phyloP scores from a whole-genome alignment of 2,888 invertebrate species.

The Cataglyphis livida region DNA sequence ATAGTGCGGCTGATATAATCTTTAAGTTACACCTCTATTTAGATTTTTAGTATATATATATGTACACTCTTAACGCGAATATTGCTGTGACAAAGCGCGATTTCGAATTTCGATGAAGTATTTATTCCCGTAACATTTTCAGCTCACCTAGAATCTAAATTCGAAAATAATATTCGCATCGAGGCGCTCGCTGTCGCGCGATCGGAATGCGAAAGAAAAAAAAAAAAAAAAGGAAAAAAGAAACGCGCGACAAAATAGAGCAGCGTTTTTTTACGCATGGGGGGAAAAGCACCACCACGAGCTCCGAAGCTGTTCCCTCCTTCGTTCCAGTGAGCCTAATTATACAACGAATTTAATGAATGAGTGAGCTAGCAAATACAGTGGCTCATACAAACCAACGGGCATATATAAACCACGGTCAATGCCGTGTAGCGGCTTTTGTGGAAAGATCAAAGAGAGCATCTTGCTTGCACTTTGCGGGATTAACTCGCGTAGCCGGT shows the following conservation, averaged over 20 bases:
- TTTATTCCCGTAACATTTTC: background rate
- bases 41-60: background rate
- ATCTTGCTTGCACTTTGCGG: conserved; percentile 75
- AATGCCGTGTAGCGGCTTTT: conserved; percentile 85
- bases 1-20: background rate
- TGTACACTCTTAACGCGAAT: background rate
- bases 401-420: conserved; percentile 84
- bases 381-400: conserved; percentile 81
- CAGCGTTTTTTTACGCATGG: background rate
- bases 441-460: conserved; percentile 82
- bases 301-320: conserved; percentile 12
- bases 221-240: conserved; percentile 42
- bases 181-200: background rate
- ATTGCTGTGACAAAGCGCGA: background rate
- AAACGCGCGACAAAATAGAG: conserved; percentile 33
- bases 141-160: background rate
- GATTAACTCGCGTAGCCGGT: conserved; percentile 64
- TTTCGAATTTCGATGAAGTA: background rate
- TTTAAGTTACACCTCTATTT: background rate
- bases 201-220: conserved; percentile 46
- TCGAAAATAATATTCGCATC: conserved; percentile 19
- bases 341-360: conserved; percentile 85
- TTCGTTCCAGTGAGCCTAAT: conserved; percentile 79
- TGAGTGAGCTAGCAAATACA: conserved; percentile 84
- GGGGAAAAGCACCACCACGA: conserved; percentile 5